A percentile compares a stretch with the other conserved stretches of the same genome.
Conservation (phyloP, 1,140 invertebrate genomes). For the Rhynchophorus ferrugineus region DNA sequence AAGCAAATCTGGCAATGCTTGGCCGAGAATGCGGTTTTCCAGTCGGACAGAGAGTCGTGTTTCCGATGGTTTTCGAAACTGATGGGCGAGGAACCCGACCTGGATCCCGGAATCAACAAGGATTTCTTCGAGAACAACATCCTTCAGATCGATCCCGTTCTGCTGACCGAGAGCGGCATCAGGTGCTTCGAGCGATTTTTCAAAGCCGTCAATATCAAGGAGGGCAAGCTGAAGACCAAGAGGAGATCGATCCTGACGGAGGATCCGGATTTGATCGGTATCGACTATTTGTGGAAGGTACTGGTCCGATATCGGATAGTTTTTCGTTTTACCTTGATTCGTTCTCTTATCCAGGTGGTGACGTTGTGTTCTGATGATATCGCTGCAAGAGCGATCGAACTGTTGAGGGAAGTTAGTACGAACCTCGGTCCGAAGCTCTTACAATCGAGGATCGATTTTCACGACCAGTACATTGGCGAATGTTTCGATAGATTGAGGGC, state of each 20-base stretch:
- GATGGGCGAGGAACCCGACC: slow-evolving; percentile 94
- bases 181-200: slow-evolving; percentile 94
- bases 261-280: slow-evolving; percentile 86
- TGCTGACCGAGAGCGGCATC: slow-evolving; percentile 93
- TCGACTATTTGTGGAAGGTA: slow-evolving; percentile 89
- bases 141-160: slow-evolving; percentile 80
- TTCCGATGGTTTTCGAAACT: slow-evolving; percentile 99
- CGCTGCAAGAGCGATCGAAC: slow-evolving; percentile 80
- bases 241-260: slow-evolving; percentile 72
- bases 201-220: slow-evolving; percentile 93
- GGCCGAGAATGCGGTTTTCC: slow-evolving; percentile 86
- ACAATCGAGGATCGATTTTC: slow-evolving; percentile 67
- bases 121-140: slow-evolving; percentile 97
- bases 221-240: slow-evolving; percentile 85
- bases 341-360: slow-evolving; percentile 54
- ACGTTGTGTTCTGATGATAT: slow-evolving; percentile 86
- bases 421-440: slow-evolving; percentile 82
- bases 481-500: slow-evolving; percentile 83
- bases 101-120: slow-evolving; percentile 93
- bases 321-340: no score
- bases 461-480: slow-evolving; percentile 84
- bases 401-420: slow-evolving; percentile 89
- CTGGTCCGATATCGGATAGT: no score
- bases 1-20: slow-evolving; percentile 96
- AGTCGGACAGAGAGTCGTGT: slow-evolving; percentile 89